Evolutionary conservation across 1,140 invertebrate genomes (phyloP).

Genomic region (Diabrotica virgifera): DNA sequence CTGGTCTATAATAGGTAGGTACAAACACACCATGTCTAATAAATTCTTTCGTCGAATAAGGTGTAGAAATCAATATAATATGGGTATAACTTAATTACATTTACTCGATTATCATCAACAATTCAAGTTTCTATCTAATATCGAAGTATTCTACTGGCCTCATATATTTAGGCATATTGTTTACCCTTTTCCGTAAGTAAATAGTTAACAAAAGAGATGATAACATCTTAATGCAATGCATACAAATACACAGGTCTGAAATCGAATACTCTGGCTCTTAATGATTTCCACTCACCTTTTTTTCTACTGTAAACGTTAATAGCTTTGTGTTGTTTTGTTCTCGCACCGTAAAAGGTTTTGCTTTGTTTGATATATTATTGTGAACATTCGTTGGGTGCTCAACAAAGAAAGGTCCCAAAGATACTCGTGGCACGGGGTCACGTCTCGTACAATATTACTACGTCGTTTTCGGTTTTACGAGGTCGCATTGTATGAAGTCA

Average conservation of each 20-base stretch:
- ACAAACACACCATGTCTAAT: too few relatives aligned
- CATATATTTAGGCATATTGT: too few relatives aligned
- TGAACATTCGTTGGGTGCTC: background rate
- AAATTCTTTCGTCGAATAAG: too few relatives aligned
- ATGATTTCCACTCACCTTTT: background rate
- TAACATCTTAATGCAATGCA: too few relatives aligned
- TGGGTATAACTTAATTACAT: too few relatives aligned
- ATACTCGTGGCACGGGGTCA: slow-evolving; percentile 1
- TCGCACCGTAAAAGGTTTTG: background rate
- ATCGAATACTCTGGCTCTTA: background rate
- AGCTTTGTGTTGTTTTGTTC: slow-evolving; percentile 2
- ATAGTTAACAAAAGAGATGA: too few relatives aligned
- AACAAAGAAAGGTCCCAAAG: background rate
- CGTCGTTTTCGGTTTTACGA: background rate
- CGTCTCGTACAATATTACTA: background rate
- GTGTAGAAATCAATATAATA: too few relatives aligned
- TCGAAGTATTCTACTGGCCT: too few relatives aligned
- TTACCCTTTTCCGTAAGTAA: too few relatives aligned
- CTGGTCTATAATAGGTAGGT: too few relatives aligned
- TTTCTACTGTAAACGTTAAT: background rate
- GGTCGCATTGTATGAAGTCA: background rate
- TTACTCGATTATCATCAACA: too few relatives aligned
- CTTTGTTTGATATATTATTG: slow-evolving; percentile 3
- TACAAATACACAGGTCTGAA: background rate
- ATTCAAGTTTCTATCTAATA: too few relatives aligned